These are phyloP conservation scores for Pristis pectinata DNA, from an alignment of 2,797 vertebrate genomes.

Conservation along the genomic window DNA sequence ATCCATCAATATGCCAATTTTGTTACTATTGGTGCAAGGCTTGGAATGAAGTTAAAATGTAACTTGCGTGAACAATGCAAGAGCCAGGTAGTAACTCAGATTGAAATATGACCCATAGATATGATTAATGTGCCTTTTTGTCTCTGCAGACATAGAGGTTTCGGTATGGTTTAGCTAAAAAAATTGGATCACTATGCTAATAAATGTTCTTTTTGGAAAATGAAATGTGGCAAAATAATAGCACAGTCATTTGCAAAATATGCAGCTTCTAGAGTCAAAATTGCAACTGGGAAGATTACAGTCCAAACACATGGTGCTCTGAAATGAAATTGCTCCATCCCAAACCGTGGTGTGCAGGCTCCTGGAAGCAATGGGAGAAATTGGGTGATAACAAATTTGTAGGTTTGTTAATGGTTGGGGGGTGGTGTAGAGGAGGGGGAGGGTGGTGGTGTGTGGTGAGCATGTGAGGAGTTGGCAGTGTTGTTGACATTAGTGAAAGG, in stretches of 20 bases:
- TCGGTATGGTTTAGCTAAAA: not conserved
- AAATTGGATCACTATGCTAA: not conserved
- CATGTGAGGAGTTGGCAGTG: too few species aligned
- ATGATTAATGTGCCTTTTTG: not conserved
- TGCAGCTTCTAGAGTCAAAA: not conserved
- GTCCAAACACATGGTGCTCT: not conserved
- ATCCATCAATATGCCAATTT: not conserved
- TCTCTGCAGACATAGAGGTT: not conserved
- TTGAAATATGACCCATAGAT: not conserved
- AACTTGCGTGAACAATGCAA: not conserved
- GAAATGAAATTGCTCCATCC: not conserved
- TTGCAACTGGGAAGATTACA: not conserved
- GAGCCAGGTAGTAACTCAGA: slow-evolving; percentile 11
- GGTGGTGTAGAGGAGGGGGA: too few species aligned
- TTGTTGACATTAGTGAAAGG: too few species aligned
- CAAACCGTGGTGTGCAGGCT: too few species aligned
- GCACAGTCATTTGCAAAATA: not conserved
- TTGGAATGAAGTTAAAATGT: not conserved
- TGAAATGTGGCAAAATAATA: not conserved
- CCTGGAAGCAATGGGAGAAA: too few species aligned
- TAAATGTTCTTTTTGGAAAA: not conserved
- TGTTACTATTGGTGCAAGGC: slow-evolving; percentile 22
- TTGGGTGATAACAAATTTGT: too few species aligned
- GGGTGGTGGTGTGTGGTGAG: too few species aligned
- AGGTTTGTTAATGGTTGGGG: too few species aligned